phyloP scores from a whole-genome alignment of 2,888 invertebrate genomes.

The Ochropleura leucogaster region DNA sequence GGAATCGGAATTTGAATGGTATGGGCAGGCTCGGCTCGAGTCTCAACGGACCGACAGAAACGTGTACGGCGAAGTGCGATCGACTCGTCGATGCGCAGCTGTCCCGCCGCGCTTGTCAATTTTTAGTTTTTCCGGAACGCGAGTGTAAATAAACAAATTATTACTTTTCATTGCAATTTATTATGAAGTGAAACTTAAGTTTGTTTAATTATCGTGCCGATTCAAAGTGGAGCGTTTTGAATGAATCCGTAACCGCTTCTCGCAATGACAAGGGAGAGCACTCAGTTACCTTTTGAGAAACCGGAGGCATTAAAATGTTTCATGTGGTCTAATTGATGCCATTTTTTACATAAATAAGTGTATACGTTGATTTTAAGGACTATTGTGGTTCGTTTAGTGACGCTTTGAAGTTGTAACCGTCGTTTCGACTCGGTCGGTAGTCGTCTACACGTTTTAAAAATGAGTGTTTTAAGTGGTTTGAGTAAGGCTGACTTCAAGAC shows the following conservation, averaged over 20 bases:
- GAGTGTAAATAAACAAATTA: slow-evolving; percentile 89
- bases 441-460: slow-evolving; percentile 88
- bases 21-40: slow-evolving; percentile 73
- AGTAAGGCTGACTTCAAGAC: slow-evolving; percentile 90
- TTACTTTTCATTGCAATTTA: slow-evolving; percentile 85
- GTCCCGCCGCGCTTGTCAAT: slow-evolving; percentile 87
- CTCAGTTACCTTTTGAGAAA: slow-evolving; percentile 89
- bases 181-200: slow-evolving; percentile 88
- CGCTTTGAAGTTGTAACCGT: slow-evolving; percentile 80
- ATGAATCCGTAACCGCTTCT: slow-evolving; percentile 88
- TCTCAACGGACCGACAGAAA: slow-evolving; percentile 83
- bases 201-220: slow-evolving; percentile 85
- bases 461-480: slow-evolving; percentile 89
- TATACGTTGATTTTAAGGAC: slow-evolving; percentile 88
- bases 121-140: slow-evolving; percentile 88
- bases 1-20: slow-evolving; percentile 84
- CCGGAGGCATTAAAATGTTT: slow-evolving; percentile 90
- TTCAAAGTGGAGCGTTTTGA: slow-evolving; percentile 85
- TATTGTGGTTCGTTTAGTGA: slow-evolving; percentile 88
- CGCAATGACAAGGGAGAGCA: slow-evolving; percentile 90
- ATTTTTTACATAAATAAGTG: slow-evolving; percentile 86
- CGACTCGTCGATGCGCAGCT: slow-evolving; percentile 90
- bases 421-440: slow-evolving; percentile 84
- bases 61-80: slow-evolving; percentile 91
- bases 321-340: slow-evolving; percentile 88